Percentiles rank a stretch among this genome's conserved stretches.
phyloP scores from a whole-genome alignment of 2,113 vertebrate genomes.

The Rhinolophus sinicus region DNA sequence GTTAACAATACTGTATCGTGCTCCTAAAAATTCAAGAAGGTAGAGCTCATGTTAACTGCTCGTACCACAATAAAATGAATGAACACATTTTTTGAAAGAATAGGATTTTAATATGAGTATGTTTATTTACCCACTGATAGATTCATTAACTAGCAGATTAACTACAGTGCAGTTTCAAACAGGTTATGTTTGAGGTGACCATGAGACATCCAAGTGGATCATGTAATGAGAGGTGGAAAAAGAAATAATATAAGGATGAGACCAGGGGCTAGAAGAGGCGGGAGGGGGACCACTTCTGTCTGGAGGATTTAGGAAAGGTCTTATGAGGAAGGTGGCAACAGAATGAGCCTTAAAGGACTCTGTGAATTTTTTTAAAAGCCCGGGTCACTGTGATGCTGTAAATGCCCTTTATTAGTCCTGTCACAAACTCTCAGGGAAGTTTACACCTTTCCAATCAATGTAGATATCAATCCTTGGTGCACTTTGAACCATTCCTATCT shows the following conservation, averaged over 20 bases:
- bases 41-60: not conserved
- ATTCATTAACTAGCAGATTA: not conserved
- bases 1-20: not conserved
- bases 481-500: not conserved
- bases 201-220: not conserved
- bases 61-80: not conserved
- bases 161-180: constrained; percentile 5
- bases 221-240: not conserved
- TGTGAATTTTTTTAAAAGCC: not conserved
- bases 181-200: not conserved
- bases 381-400: not conserved
- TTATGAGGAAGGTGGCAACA: not conserved
- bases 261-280: not conserved
- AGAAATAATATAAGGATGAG: not conserved
- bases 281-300: not conserved
- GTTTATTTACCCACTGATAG: not conserved
- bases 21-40: not conserved
- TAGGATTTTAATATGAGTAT: not conserved
- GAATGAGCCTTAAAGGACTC: not conserved
- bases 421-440: not conserved
- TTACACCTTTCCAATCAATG: not conserved
- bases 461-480: not conserved
- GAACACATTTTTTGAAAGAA: not conserved
- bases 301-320: not conserved
- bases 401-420: not conserved